A percentile compares a stretch with the other conserved stretches of the same genome.
phyloP scores from a whole-genome alignment of 1,140 invertebrate species.

The Brachionus paranguensis region DNA sequence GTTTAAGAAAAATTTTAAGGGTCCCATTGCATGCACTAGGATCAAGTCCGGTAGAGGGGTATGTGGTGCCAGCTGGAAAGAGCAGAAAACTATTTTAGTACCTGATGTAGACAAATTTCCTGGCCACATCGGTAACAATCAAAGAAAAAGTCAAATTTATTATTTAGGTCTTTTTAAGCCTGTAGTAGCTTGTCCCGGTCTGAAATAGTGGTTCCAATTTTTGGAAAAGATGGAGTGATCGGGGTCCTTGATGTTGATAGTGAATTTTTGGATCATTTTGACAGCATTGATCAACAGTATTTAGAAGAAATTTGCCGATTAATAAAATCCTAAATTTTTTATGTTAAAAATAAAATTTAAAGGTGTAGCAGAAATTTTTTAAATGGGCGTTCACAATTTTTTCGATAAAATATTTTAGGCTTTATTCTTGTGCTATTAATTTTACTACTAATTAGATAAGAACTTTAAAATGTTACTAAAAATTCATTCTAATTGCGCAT shows the following conservation, averaged over 20 bases:
- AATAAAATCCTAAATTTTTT: neutral
- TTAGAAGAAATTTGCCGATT: slow-evolving; percentile 10
- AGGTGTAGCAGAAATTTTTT: neutral
- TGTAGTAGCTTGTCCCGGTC: neutral
- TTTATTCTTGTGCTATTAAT: neutral
- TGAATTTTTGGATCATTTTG: slow-evolving; percentile 19
- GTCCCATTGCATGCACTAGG: slow-evolving; percentile 37
- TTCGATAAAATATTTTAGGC: neutral
- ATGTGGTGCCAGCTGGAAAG: slow-evolving; percentile 32
- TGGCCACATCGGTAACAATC: slow-evolving; percentile 1
- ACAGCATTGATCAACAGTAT: neutral
- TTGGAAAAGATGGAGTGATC: neutral
- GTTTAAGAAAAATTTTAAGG: neutral
- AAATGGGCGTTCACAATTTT: neutral
- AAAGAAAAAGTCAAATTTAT: neutral
- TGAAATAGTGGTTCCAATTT: slow-evolving; percentile 38
- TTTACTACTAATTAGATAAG: neutral
- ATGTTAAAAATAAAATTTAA: neutral
- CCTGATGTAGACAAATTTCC: slow-evolving; percentile 36
- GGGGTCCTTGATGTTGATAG: slow-evolving; percentile 37
- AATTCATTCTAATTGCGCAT: neutral
- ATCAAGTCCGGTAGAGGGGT: slow-evolving; percentile 22
- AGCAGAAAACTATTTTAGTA: slow-evolving; percentile 14
- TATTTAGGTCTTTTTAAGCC: neutral
- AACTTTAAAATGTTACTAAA: neutral